phyloP scores from a whole-genome alignment of 2,113 vertebrate genomes.

The Myodes glareolus region DNA sequence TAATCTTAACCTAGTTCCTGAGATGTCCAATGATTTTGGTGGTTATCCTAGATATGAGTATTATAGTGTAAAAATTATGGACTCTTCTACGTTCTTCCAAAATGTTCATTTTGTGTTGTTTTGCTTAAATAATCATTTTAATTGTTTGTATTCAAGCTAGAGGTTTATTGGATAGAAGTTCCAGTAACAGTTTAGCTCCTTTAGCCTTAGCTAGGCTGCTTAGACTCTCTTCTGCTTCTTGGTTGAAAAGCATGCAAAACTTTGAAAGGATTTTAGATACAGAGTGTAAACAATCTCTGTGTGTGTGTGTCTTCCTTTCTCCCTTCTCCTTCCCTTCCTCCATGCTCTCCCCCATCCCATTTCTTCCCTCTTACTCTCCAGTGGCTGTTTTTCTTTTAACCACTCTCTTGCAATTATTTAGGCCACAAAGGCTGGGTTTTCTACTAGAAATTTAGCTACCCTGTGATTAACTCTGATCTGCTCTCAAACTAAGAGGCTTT shows the following conservation, averaged over 20 bases:
- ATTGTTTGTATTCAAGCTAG: conserved; percentile 22
- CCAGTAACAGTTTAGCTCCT: conserved; percentile 35
- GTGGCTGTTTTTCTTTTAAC: not conserved
- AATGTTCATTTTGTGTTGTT: conserved; percentile 14
- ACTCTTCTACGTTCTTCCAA: conserved; percentile 12
- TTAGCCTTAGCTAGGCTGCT: conserved; percentile 22
- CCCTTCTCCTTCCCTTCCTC: not conserved
- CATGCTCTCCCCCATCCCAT: not conserved
- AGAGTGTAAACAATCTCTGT: not conserved
- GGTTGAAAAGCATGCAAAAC: not conserved
- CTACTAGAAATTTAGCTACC: not conserved
- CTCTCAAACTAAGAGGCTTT: conserved; percentile 12
- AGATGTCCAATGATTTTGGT: not conserved
- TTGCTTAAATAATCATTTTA: conserved; percentile 59
- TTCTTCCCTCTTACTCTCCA: conserved; percentile 37
- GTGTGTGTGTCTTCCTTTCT: not conserved
- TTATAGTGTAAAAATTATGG: conserved; percentile 27
- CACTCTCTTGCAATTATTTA: conserved; percentile 32
- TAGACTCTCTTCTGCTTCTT: not conserved
- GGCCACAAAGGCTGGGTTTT: not conserved
- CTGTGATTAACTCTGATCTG: conserved; percentile 44
- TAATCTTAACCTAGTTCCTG: conserved; percentile 26
- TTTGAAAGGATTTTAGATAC: conserved; percentile 26
- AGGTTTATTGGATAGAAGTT: conserved; percentile 35
- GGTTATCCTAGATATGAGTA: not conserved